Evolutionary conservation across 2,888 invertebrate species (phyloP), one percentile per base, ranked within the genome.

Genomic region (Cephus pygmeus): DNA sequence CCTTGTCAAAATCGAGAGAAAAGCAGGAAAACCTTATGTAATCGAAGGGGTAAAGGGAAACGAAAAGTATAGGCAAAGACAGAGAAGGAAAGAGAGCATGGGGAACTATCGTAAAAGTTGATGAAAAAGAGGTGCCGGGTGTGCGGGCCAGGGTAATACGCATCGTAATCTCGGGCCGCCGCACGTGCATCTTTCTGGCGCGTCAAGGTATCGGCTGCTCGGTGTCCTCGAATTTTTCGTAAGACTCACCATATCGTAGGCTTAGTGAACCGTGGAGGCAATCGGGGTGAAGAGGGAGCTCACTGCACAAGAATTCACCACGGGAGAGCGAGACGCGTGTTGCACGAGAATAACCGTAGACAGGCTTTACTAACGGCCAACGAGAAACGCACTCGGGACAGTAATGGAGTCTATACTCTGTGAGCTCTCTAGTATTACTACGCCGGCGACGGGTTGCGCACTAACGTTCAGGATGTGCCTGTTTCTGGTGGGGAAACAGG

Each of bases 391-490:
- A 90, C 89, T 90, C 89, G 85, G 84, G 81, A 87, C 87, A 89
- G 90, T 86, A 89, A 90, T 90, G 90, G 89, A 90, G 87, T 86
- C 87, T 83, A 82, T 77, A 82, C 82, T 84, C 84, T 81, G 83
- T 82, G 83, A 80, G 85, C 83, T 85, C 82, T 82, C 82, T 84
- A 81, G 85, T 89, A 90, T 89, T 86, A 87, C 89, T 90, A 87
- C 89, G 89, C 90, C 88, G 23, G 83, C 84, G 85, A 93, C 92
- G 93, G 95, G 94, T 94, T 93, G 95, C 94, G 94, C 83, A 80
- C 69, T 81, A 78, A 80, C 81, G 71, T 71, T 71, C 71, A 33
- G 12, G 81, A 83, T 73, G 80, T 71, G 83, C 83, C 80, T 76
- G 83, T 81, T 80, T 34, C 79, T 79, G 82, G 77, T 85, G 86